Conservation (phyloP, 2,888 invertebrate species). For the Achlya flavicornis region DNA sequence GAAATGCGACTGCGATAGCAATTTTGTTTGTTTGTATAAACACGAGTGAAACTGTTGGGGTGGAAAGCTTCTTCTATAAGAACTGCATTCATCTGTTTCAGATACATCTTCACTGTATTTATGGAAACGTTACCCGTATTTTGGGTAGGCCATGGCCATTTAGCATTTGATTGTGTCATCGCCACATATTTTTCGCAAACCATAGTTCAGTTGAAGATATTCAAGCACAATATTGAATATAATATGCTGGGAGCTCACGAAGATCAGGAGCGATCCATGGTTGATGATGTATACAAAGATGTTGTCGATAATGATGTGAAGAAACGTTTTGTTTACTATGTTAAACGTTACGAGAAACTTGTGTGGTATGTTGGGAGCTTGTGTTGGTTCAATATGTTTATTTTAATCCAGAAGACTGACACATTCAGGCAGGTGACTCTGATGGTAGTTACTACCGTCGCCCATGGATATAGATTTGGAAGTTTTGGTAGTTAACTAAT, state of each 20-base stretch:
- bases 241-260: conserved; percentile 30
- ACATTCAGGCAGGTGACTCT: no score
- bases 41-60: no score
- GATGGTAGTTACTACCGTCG: no score
- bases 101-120: conserved; percentile 37
- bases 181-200: conserved; percentile 50
- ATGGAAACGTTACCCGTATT: conserved; percentile 32
- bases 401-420: not conserved
- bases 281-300: conserved; percentile 31
- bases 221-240: conserved; percentile 47
- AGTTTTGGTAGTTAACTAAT: no score
- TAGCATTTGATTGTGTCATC: conserved; percentile 42
- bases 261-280: not conserved
- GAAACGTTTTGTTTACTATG: conserved; percentile 39
- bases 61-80: not conserved
- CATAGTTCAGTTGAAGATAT: conserved; percentile 49
- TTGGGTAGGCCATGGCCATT: conserved; percentile 48
- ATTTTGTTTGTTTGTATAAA: no score
- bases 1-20: no score
- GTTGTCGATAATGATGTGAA: conserved; percentile 28
- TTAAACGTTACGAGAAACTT: conserved; percentile 47
- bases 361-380: conserved; percentile 37
- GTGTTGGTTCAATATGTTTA: no score
- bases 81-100: conserved; percentile 21
- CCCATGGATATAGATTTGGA: no score